These are phyloP conservation scores for Homarus gammarus DNA, from an alignment of 2,888 invertebrate genomes.

Conservation along the genomic window DNA sequence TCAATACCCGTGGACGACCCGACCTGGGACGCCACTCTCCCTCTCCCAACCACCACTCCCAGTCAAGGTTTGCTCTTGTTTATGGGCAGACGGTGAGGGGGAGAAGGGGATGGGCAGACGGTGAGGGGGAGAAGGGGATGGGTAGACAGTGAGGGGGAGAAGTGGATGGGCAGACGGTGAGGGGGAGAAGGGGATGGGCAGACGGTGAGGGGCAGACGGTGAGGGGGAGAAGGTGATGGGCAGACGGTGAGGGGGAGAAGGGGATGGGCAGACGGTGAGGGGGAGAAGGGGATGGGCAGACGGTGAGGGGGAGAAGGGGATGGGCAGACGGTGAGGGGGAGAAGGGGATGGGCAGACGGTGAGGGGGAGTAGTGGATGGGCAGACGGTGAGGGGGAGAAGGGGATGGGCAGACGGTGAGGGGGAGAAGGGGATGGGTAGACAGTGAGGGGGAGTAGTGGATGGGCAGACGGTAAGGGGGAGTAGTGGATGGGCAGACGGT, in stretches of 20 bases:
- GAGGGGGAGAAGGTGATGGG: not conserved
- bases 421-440: not conserved
- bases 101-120: not conserved
- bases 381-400: not conserved
- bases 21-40: not conserved
- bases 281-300: not conserved
- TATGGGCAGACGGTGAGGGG: not conserved
- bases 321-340: not conserved
- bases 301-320: not conserved
- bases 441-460: not conserved
- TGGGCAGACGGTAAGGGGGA: not conserved
- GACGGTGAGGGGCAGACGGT: constrained; percentile 3
- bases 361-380: not conserved
- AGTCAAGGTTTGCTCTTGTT: too few relatives aligned
- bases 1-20: not conserved
- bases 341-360: not conserved
- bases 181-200: not conserved
- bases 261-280: not conserved
- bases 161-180: not conserved
- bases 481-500: not conserved
- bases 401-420: not conserved
- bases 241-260: not conserved
- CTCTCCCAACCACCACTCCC: too few relatives aligned
- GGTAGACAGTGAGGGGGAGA: not conserved
- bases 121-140: not conserved